Base-by-base conservation (phyloP, 1,140 invertebrate species). In the Sesamia nonagrioides region DNA sequence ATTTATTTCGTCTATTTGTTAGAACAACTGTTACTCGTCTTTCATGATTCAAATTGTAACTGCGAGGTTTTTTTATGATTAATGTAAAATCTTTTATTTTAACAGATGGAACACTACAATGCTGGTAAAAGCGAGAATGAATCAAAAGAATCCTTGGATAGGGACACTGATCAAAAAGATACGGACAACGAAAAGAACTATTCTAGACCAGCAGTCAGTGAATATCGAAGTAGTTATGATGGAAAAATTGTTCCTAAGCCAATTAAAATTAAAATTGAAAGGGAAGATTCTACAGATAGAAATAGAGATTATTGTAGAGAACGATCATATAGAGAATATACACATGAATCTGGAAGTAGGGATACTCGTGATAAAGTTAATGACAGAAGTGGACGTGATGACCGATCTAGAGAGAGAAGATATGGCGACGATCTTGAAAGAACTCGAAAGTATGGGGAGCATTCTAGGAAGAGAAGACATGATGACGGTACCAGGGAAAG, bases 51-150 rank as follows among this genome's bases (percentile, higher is more conserved):
- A 45, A 45, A 11, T 0, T 13, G 11, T 45, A 40, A 45, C 45
- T 50, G 45, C 45, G n/a, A 45, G 42, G 42, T 45, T 45, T 11
- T 4, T 7, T 13, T 2, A n/a, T 50, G 48, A 17, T 17, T 0
- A 6, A 9, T 56, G 0, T 27, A 21, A 54, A 27, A 27, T 13
- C 27, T 18, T 17, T 3, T 52, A 1, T 27, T 74, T 56, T 60
- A n/a, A 54, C 54, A 83, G 82, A 83, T 83, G 82, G 82, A 83
- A 50, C n/a, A 71, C n/a, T 83, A 80, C 63, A 73, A 72, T n/a
- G 77, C 33, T 40, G 74, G 15, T 3, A 61, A 72, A 45, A 33
- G 7, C 33, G 66, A 54, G 15, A 37, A n/a, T 3, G 27, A 18
- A 45, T 1, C 71, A 68, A 66, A 33, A 11, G 61, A 66, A 50